Percentiles rank a stretch among this genome's conserved stretches.
Conservation (phyloP, 1,140 invertebrate species). For the Dolichoris vasculosae region DNA sequence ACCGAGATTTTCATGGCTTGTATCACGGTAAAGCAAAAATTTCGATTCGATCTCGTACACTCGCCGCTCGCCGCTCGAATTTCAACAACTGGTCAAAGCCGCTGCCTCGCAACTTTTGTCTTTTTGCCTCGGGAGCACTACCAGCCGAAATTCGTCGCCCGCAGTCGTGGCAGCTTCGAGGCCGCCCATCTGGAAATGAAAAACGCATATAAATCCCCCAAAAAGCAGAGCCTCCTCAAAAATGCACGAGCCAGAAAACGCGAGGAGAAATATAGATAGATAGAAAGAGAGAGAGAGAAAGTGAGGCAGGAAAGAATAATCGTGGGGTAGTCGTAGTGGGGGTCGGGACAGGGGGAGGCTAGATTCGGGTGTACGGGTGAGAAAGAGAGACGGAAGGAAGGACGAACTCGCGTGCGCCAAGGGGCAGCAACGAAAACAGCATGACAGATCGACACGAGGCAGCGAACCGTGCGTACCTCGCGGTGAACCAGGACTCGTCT, state of each 20-base stretch:
- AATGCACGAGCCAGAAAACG: neutral
- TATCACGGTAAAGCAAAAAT: neutral
- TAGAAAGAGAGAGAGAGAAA: neutral
- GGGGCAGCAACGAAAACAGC: slow-evolving; percentile 50
- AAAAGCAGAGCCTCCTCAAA: slow-evolving; percentile 17
- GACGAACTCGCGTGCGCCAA: neutral
- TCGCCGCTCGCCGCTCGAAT: neutral
- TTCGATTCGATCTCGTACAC: neutral
- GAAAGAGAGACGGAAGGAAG: neutral
- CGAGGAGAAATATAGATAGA: neutral
- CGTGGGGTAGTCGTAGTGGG: slow-evolving; percentile 21
- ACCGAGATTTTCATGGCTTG: neutral
- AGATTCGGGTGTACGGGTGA: slow-evolving; percentile 8
- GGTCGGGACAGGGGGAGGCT: slow-evolving; percentile 9
- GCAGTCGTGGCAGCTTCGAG: neutral
- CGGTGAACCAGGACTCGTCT: slow-evolving; percentile 10
- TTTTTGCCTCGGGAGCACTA: neutral
- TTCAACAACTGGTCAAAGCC: slow-evolving; percentile 18
- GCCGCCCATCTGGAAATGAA: slow-evolving; percentile 24
- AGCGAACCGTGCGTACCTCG: slow-evolving; percentile 54
- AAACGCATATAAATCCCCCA: slow-evolving; percentile 25
- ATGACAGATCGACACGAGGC: slow-evolving; percentile 66
- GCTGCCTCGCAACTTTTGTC: neutral
- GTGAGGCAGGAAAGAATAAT: slow-evolving; percentile 26
- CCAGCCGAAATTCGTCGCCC: neutral